These are phyloP conservation scores for Himantopus leucocephalus DNA, from an alignment of 2,113 vertebrate species.

Conservation along the genomic window DNA sequence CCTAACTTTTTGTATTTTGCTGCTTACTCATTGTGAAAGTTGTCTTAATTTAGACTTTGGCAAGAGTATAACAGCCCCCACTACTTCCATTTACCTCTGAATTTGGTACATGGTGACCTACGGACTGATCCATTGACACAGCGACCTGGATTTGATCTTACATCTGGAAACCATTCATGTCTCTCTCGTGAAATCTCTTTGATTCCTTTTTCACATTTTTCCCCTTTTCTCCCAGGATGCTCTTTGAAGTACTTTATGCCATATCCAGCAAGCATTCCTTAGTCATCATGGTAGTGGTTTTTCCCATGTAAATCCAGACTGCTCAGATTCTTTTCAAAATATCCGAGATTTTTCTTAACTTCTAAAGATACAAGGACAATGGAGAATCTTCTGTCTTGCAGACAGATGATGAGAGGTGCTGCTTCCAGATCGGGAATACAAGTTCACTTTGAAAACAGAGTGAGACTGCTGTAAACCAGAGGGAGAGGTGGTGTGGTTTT, in stretches of 20 bases:
- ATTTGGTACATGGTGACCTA: not conserved
- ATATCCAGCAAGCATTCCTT: not conserved
- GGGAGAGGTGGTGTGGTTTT: not conserved
- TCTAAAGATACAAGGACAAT: not conserved
- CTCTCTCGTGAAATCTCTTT: not conserved
- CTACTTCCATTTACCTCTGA: not conserved
- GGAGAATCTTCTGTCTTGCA: not conserved
- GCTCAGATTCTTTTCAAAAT: not conserved
- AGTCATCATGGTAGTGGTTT: not conserved
- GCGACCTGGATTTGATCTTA: not conserved
- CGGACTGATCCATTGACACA: not conserved
- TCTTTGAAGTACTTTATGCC: not conserved
- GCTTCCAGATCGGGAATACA: not conserved
- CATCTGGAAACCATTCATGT: not conserved
- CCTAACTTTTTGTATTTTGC: not conserved
- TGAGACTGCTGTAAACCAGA: slow-evolving; percentile 11
- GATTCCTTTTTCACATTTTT: not conserved
- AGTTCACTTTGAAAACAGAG: not conserved
- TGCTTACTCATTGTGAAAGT: not conserved
- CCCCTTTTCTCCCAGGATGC: not conserved
- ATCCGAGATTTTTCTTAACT: not conserved
- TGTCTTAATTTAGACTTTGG: not conserved
- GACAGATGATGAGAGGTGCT: not conserved
- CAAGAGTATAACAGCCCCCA: not conserved
- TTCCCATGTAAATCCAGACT: not conserved